Evolutionary conservation across 2,797 vertebrate species (phyloP), one percentile per base, ranked within the genome.

Genomic region (Bufotes viridis): DNA sequence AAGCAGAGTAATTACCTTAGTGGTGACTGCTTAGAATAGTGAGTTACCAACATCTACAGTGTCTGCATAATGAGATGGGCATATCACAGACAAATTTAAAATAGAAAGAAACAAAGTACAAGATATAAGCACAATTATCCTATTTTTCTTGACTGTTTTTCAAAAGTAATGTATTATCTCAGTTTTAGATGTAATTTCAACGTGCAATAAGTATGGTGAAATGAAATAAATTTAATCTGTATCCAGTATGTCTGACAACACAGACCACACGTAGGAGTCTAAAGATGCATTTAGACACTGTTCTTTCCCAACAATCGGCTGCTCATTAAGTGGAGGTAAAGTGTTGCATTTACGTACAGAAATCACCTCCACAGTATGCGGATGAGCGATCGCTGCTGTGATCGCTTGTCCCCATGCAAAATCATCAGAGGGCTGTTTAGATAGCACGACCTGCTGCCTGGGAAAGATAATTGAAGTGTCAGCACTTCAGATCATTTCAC

Each of bases 1-100:
- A 51, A 91, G 81, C 12, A 0, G 90, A 89, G 88, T 86, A 55
- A 90, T 90, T 15, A 80, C 60, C 57, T 90, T 81, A 24, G n/a
- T 87, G 67, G 24, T 70, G 42, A 86, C 81, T 24, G 87, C 22
- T 53, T 8, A 9, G 34, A 65, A 65, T 63, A 49, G 58, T 65
- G 34, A 49, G 2, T 51, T 67, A 17, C 14, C n/a, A 49, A 22
- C n/a, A 24, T 11, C 13, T 51, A 51, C 11, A n/a, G 24, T 7
- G 10, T 7, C 24, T 65, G 61, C 22, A 61, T 49, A 22, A 76
- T 76, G n/a, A 72, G 34, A 29, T 20, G 61, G 20, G 63, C 61
- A 65, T 53, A 49, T 14, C 29, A 51, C 13, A n/a, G 51, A 22
- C 12, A 53, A 14, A 24, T 17, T 7, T 24, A 67, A 42, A 34